Evolutionary conservation across 1,140 invertebrate genomes (phyloP), one percentile per base, ranked within the genome.

Genomic region (Drosophila pachea): DNA sequence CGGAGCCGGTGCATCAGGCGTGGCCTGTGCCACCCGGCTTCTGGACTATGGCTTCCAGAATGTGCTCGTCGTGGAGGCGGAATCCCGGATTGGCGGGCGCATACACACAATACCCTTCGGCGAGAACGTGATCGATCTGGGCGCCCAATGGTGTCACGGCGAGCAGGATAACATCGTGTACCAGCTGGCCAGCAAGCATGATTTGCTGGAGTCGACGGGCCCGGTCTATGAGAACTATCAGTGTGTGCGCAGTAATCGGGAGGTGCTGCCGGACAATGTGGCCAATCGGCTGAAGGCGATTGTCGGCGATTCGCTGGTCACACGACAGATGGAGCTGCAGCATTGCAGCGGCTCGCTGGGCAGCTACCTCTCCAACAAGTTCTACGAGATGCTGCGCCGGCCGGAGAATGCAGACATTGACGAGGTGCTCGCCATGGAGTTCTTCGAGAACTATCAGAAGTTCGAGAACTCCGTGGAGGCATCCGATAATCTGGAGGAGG

Each of bases 131-230:
- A 90, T 97, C 8, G 97, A 98, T 88, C 76, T 97, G 8, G 96
- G 96, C 4, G 96, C 95, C 29, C 94, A 97, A 22, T 89, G 88
- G 86, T 92, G 96, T 74, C 96, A 97, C 78, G 96, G 96, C 1
- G 92, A 96, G 88, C 90, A 93, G 66, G 92, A 91, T 36, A 95
- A 97, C 89, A 87, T 92, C 16, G 93, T 95, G 1, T 95, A 91
- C 77, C 90, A 94, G 68, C 75, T 95, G 63, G 93, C 93, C 0
- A 91, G 92, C 45, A 91, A 92, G 22, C 77, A 92, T 12, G 90
- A 91, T 72, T 78, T 94, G 11, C 74, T 94, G 11, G 90, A 90
- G 36, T 88, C 88, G 55, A 86, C 82, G 7, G 78, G 73, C 0
- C 76, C 76, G 2, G 78, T 90, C 33, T 78, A 84, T 14, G 73